phyloP scores from a whole-genome alignment of 2,797 vertebrate species.

The Brotula barbata region DNA sequence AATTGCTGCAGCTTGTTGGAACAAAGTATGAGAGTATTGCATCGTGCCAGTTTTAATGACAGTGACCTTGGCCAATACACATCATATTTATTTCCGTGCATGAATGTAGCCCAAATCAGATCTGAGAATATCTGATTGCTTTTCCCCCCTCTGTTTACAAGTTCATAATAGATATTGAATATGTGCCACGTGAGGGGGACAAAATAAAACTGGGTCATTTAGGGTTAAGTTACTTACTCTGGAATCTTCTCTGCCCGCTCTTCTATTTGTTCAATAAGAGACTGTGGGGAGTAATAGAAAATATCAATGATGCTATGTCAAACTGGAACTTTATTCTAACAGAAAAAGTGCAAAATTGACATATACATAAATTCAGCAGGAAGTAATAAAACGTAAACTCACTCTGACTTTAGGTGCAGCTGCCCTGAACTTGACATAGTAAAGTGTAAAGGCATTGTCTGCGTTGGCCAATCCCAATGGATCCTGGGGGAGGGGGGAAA shows the following conservation, averaged over 20 bases:
- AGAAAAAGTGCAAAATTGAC: neutral
- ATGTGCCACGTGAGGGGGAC: no score
- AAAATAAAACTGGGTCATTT: no score
- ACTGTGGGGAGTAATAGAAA: conserved; percentile 72
- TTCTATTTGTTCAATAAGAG: conserved; percentile 95
- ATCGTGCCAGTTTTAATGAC: no score
- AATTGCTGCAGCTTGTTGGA: no score
- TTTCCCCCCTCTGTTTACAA: no score
- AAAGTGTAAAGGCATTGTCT: conserved; percentile 97
- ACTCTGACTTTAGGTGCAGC: conserved; percentile 97
- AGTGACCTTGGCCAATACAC: no score
- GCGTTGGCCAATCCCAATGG: conserved; percentile 86
- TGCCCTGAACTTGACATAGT: conserved; percentile 96
- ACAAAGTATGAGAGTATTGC: no score
- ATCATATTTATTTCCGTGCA: no score
- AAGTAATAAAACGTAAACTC: conserved; percentile 66
- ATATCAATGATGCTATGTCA: neutral
- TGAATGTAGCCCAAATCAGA: no score
- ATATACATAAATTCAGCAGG: neutral
- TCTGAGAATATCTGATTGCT: no score
- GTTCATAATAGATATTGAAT: no score
- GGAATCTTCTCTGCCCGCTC: conserved; percentile 90
- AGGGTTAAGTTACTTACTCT: conserved; percentile 83
- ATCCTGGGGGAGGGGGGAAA: conserved; percentile 76
- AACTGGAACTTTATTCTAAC: neutral